A percentile compares a stretch with the other conserved stretches of the same genome.
These are phyloP conservation scores for Plectropomus leopardus DNA, from an alignment of 2,113 vertebrate genomes.

Conservation along the genomic window DNA sequence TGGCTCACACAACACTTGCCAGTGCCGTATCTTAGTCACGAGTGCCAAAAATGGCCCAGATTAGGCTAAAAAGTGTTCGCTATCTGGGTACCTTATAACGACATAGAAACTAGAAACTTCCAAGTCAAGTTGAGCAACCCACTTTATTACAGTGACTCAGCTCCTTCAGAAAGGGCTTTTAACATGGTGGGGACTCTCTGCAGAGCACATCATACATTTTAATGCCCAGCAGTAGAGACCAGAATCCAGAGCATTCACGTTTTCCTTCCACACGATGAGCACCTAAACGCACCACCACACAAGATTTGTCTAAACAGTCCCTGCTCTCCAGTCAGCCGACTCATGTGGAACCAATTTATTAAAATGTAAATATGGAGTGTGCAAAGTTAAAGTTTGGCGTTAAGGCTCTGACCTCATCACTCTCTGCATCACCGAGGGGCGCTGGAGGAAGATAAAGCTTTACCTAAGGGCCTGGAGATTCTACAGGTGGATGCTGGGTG, in stretches of 20 bases:
- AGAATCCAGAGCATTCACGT: background rate
- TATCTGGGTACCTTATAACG: too few species aligned
- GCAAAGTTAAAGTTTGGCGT: background rate
- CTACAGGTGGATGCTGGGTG: slow-evolving; percentile 5
- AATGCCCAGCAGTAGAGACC: background rate
- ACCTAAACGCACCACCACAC: slow-evolving; percentile 20
- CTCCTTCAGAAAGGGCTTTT: background rate
- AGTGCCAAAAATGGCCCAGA: too few species aligned
- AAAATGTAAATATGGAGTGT: slow-evolving; percentile 33
- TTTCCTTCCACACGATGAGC: background rate
- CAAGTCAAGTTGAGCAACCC: background rate
- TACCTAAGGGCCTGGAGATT: background rate
- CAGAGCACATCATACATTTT: background rate
- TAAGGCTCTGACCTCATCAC: background rate
- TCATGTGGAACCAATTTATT: slow-evolving; percentile 21
- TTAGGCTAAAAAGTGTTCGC: too few species aligned
- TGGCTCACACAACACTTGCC: too few species aligned
- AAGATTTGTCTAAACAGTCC: background rate
- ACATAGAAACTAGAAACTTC: background rate
- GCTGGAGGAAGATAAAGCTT: background rate
- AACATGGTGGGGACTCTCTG: background rate
- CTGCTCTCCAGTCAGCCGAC: background rate
- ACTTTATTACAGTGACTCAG: background rate
- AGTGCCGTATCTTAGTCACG: too few species aligned
- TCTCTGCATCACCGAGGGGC: background rate